Evolutionary conservation across 2,797 vertebrate species (phyloP).

Genomic region (Miichthys miiuy): DNA sequence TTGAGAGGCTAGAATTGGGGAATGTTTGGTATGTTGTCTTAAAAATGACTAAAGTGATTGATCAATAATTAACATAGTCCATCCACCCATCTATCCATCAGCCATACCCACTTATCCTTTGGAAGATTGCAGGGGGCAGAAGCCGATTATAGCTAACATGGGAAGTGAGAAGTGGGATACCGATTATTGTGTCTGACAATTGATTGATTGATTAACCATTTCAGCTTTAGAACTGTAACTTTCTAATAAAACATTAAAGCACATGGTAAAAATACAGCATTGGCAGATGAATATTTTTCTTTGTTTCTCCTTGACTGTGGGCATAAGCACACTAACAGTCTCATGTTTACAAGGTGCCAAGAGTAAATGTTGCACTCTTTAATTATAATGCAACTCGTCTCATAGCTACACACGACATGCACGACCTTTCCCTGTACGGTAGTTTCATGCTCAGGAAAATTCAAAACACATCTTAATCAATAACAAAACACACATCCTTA

Average conservation of each 20-base stretch:
- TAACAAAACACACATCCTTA: no score
- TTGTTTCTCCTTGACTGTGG: conserved; percentile 9
- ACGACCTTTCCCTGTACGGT: background rate
- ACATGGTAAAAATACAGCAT: background rate
- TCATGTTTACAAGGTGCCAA: background rate
- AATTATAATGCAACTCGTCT: no score
- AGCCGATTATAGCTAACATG: background rate
- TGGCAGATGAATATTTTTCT: conserved; percentile 3
- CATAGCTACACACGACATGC: no score
- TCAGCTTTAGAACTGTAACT: background rate
- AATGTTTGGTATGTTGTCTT: background rate
- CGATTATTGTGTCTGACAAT: background rate
- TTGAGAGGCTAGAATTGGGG: background rate
- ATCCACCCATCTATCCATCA: background rate
- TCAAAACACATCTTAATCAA: no score
- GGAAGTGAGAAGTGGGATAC: background rate
- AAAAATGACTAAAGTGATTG: background rate
- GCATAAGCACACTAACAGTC: background rate
- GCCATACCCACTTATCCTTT: no score
- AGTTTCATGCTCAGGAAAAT: background rate
- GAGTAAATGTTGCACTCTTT: no score
- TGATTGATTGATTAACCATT: background rate
- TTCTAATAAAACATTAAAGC: background rate
- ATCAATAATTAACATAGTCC: background rate
- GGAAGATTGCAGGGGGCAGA: no score